These are phyloP conservation scores for Drosophila funebris DNA, from an alignment of 1,140 invertebrate species.

Conservation along the genomic window DNA sequence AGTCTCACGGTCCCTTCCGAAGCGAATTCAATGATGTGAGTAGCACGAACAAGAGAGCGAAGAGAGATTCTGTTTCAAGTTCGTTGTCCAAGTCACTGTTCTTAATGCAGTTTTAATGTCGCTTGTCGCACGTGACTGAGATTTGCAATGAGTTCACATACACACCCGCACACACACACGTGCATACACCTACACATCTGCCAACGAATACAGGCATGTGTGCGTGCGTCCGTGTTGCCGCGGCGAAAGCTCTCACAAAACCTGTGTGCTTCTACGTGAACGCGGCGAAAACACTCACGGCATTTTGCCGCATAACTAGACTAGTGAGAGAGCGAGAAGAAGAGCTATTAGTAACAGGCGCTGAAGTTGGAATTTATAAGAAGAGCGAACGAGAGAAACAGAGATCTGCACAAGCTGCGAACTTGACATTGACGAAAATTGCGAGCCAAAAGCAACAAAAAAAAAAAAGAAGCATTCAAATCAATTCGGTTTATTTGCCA, in stretches of 20 bases:
- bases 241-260: slow-evolving; percentile 12
- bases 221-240: neutral
- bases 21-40: slow-evolving; percentile 88
- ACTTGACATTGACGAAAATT: slow-evolving; percentile 68
- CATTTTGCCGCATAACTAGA: neutral
- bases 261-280: no score
- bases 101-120: slow-evolving; percentile 36
- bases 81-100: slow-evolving; percentile 30
- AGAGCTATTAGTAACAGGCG: neutral
- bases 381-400: neutral
- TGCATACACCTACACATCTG: no score
- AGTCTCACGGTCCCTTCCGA: slow-evolving; percentile 87
- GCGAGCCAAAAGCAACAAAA: slow-evolving; percentile 4
- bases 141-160: slow-evolving; percentile 20
- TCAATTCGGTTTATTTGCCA: slow-evolving; percentile 20
- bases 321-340: neutral
- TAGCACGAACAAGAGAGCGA: slow-evolving; percentile 39
- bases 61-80: slow-evolving; percentile 9
- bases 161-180: neutral
- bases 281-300: neutral
- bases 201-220: no score
- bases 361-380: neutral
- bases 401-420: slow-evolving; percentile 1
- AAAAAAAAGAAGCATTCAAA: slow-evolving; percentile 8
- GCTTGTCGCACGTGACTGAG: slow-evolving; percentile 35